These are phyloP conservation scores for Criorhina ranunculi DNA, from an alignment of 2,888 invertebrate species.

Conservation along the genomic window DNA sequence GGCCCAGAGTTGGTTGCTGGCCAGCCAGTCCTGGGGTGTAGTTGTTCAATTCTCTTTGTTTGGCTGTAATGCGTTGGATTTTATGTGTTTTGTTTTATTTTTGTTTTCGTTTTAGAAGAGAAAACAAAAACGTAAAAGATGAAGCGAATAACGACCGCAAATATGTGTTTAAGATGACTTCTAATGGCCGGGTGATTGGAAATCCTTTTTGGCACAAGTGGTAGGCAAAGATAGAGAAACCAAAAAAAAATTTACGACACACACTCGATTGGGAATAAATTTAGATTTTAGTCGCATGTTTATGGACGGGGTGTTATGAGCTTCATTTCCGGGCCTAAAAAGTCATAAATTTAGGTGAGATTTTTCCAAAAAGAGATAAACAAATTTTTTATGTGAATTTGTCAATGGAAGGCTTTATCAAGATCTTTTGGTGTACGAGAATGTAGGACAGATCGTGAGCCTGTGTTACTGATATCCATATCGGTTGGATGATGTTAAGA, in stretches of 20 bases:
- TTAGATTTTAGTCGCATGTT: conserved; percentile 27
- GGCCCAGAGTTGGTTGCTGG: not conserved
- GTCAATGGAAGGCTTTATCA: not conserved
- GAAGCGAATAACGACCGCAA: conserved; percentile 18
- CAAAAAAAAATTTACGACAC: conserved; percentile 39
- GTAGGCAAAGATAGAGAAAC: conserved; percentile 50
- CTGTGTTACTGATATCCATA: not conserved
- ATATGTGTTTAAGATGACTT: conserved; percentile 61
- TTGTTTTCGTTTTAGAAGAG: conserved; percentile 24
- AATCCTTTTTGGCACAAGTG: conserved; percentile 71
- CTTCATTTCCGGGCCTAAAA: conserved; percentile 7
- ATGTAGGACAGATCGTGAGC: conserved; percentile 1
- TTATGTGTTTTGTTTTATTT: conserved; percentile 59
- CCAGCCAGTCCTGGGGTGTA: conserved; percentile 6
- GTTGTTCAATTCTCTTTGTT: conserved; percentile 48
- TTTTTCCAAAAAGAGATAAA: conserved; percentile 5
- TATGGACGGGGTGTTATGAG: conserved; percentile 21
- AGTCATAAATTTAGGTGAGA: conserved; percentile 34
- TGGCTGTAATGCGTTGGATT: conserved; percentile 60
- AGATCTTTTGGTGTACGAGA: not conserved
- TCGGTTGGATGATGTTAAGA: not conserved
- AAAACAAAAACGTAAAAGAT: conserved; percentile 24
- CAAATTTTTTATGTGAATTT: not conserved
- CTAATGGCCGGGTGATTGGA: conserved; percentile 70
- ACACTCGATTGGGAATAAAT: conserved; percentile 40